Base-by-base conservation (phyloP, 2,888 invertebrate species). In the Drepanosiphum platanoidis region DNA sequence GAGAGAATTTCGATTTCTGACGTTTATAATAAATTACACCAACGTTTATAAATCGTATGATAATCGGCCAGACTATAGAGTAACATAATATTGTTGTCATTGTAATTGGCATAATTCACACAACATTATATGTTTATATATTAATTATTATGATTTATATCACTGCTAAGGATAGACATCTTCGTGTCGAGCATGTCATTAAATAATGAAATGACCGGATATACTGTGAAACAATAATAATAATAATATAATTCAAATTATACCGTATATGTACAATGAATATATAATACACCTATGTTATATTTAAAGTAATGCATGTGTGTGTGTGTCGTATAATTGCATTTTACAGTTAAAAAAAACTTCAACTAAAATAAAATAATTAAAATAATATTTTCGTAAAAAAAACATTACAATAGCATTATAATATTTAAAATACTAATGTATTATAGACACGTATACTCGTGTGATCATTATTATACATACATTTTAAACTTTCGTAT, bases 121-220 rank as follows among this genome's bases (percentile, higher is more conserved):
- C 68, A 68, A 52, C 13, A 30, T 30, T 68, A 68, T 36, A 9
- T 34, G n/a, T n/a, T n/a, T n/a, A 8, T 34, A 34, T 68, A 22
- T 34, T 34, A 18, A 34, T 68, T 68, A 68, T 68, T 68, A 68
- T 68, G 32, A 68, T 68, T 68, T 22, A 68, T 22, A 34, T 68
- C 8, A 7, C 2, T 22, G 8, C 8, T 68, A 8, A 68, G 68
- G 68, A 68, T 68, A 22, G 22, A 7, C 7, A 34, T 68, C 34
- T 34, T 68, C 36, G 68, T 68, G 68, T 68, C 36, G 34, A 68
- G 68, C 68, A 68, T 68, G 52, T 18, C 34, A 32, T n/a, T 61
- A 27, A 64, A 64, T 64, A 27, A 64, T 30, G 64, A 34, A 34
- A 68, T 22, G 68, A 68, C 68, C 68, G 68, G 68, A 68, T 68